Evolutionary conservation across 1,140 invertebrate genomes (phyloP), one percentile per base, ranked within the genome.

Genomic region (Drosophila burlai): DNA sequence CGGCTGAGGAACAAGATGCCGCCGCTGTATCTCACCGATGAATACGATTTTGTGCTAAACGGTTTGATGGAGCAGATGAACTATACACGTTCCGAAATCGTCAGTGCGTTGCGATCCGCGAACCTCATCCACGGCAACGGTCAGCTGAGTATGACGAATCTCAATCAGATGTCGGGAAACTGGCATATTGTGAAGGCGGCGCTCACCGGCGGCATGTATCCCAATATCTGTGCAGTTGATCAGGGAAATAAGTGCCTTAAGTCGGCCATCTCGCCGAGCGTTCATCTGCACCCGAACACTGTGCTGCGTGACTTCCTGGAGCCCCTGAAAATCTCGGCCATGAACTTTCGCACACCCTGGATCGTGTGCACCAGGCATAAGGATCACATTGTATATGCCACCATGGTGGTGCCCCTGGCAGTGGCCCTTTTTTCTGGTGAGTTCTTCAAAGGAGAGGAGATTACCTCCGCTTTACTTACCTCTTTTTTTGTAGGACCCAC

Each of bases 111-210:
- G n/a, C 94, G 97, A 69, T 96, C 97, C 0, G 95, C 96, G 1
- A 96, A 97, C 8, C 97, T 99, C 83, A 95, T 99, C 1, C 95
- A 96, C 63, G 95, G 95, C 0, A 94, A 96, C 80, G 97, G 96
- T 2, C 94, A 95, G 5, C 95, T 96, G 2, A 96, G 97, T 84
- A 96, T 98, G 31, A 94, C 95, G 76, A 96, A 96, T 76, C 94
- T 97, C 5, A 99, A 99, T 93, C 93, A 94, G 0, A 97, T 98
- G 93, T 97, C 98, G 2, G 96, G 97, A 81, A 97, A 97, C 93
- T 99, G 98, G 98, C 95, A 97, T 16, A 95, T 98, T 15, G 96
- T 99, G 0, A 99, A 99, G 93, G 98, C 97, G 4, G 97, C 97
- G 6, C 91, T 99, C 6, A 95, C 96, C 54, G 96, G 96, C 31